Base-by-base conservation (phyloP, 2,797 vertebrate species). In the Ctenosaura bakeri region DNA sequence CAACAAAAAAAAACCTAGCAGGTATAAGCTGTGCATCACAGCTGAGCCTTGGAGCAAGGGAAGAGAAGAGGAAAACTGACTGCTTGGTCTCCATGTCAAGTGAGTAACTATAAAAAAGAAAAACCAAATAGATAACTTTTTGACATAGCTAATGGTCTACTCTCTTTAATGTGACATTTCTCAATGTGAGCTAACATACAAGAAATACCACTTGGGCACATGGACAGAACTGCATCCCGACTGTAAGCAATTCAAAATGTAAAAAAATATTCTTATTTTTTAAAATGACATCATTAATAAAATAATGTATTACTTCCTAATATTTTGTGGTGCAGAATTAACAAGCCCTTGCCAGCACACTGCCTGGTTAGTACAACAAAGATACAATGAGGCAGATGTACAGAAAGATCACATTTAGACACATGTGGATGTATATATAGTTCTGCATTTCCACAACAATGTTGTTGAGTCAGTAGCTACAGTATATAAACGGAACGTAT, bases 401-500 rank as follows among this genome's bases (percentile, higher is more conserved):
- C 24, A 29, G 38, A 85, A 85, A 46, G 24, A 69, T 32, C 29
- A 46, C 24, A 16, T 42, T 52, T 54, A 32, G n/a, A 42, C 42
- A 83, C 26, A 64, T 74, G 62, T 32, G 12, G 10, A 73, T 56
- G 18, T 85, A 78, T 42, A 29, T 16, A 81, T 3, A 38, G 35
- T 56, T 8, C 12, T 32, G 35, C 20, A 71, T n/a, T 85, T 80
- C 38, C 38, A 6, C 46, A 69, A 54, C 18, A 73, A 16, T 16
- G 50, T 54, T 38, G 22, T 26, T 46, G 73, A 73, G 22, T 13
- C 29, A 81, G 22, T 26, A 18, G 38, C 35, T 74, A 24, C 59
- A 59, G 29, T 16, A 13, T 14, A 2, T 81, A 90, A 92, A 56
- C 85, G 82, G 87, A 20, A 91, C 10, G 93, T 93, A 92, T 50